Base-by-base conservation (phyloP, 53 echinoderm and acorn worm species). In the Pentamera pediparva region DNA sequence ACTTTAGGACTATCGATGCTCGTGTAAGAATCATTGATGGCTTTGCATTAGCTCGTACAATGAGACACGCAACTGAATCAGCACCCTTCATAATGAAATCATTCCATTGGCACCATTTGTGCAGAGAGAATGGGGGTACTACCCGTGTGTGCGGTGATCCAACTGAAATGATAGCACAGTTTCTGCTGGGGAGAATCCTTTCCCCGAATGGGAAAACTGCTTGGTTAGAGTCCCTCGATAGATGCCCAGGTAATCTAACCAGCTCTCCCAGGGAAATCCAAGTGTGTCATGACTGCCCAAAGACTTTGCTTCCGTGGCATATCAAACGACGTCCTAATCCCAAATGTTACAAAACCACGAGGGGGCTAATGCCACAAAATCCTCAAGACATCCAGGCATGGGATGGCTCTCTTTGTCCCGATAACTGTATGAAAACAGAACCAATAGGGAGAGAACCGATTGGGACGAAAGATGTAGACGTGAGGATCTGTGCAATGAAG, bases 241-340 rank as follows among this genome's bases (percentile, higher is more conserved):
- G 45, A 15, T 28, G 28, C 13, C 11, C 28, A 4, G 26, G 12
- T 5, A 29, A 21, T 1, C 11, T 25, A 12, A 41, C 4, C 7
- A 13, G 26, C 4, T 12, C 22, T 0, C 3, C 3, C 2, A 25
- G 45, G 19, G 43, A 27, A 15, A 67, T 67, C 9, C 25, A 19
- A 15, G 25, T 39, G 6, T 67, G 67, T 15, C 43, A 67, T 29
- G 67, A 67, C 27, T 67, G 67, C n/a, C 67, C 67, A 10, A 15
- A 25, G 6, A 17, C 21, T 1, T 10, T 67, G 17, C 13, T 67
- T 21, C 67, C 67, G 0, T 43, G 24, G 24, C 67, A 67, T 29
- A 29, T 67, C 1, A 67, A 67, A 18, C 24, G 30, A 24, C 6
- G 4, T 0, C 67, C 67, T 12, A 17, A 67, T 11, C 43, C n/a